Base-by-base conservation (phyloP, 1,140 invertebrate genomes). In the Achatina immaculata region DNA sequence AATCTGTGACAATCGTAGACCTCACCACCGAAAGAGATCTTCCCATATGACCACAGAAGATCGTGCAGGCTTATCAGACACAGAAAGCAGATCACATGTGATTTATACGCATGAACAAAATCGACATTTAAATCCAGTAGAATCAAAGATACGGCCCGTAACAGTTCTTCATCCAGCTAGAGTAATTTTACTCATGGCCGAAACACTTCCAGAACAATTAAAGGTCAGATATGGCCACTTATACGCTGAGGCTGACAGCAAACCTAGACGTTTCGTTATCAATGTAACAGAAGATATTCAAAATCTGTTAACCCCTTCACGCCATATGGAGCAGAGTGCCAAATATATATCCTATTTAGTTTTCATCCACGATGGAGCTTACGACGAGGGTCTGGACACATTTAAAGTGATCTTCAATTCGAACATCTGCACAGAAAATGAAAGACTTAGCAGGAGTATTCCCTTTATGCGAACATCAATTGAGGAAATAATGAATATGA, bases 251-350 rank as follows among this genome's bases (percentile, higher is more conserved):
- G 83, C 79, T 68, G 31, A 71, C 3, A 83, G 81, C 42, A 51
- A 78, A 19, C 84, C 84, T 0, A 69, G 84, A 31, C 71, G 80
- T n/a, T 85, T 85, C 45, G 21, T 80, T n/a, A 82, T 85, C 48
- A 75, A 85, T 55, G 72, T 85, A 1, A 81, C 79, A 38, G 77
- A 85, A 16, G 81, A 78, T 69, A 75, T 85, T 7, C 68, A 40
- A 42, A 73, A 51, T 9, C 14, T 66, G 9, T 36, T 78, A 24
- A 34, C 4, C 1, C 1, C 38, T 7, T 66, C 31, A 28, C 55
- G 58, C 1, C 40, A 21, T 42, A 7, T n/a, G 9, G n/a, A 45
- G 45, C 28, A n/a, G 6, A n/a, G 21, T 19, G 9, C 34, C 7
- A 40, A 1, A 11, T 43, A 42, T 21, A 78, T 28, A 11, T 40